Evolutionary conservation across 1,140 invertebrate genomes (phyloP).

Genomic region (Anoplolepis gracilipes): DNA sequence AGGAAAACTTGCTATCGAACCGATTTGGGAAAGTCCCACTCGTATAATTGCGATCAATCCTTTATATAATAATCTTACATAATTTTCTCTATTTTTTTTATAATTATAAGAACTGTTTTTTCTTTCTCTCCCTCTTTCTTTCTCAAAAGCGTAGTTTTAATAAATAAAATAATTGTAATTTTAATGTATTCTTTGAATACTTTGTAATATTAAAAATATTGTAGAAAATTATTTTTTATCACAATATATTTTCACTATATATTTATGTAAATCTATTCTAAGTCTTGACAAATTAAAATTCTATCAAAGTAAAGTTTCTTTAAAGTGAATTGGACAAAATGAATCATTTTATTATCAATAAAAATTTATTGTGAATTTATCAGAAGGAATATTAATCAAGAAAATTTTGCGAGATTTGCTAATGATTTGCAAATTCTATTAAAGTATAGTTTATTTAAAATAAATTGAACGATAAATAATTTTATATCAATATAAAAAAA

Average conservation of each 20-base stretch:
- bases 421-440: neutral
- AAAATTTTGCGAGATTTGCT: neutral
- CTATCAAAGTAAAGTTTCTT: neutral
- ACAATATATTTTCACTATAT: too few species aligned
- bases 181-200: neutral
- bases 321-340: neutral
- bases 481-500: neutral
- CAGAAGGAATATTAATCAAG: neutral
- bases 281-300: neutral
- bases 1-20: neutral
- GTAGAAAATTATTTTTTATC: too few species aligned
- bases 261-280: too few species aligned
- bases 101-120: too few species aligned
- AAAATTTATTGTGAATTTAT: neutral
- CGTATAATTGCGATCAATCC: neutral
- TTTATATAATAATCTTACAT: neutral
- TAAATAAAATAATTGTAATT: too few species aligned
- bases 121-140: too few species aligned
- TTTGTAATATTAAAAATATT: too few species aligned
- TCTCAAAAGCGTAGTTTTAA: too few species aligned
- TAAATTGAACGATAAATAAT: neutral
- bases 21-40: constrained; percentile 44
- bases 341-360: neutral
- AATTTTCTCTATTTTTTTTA: constrained; percentile 6
- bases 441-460: neutral